phyloP scores from a whole-genome alignment of 2,113 vertebrate species.

The Seriola quinqueradiata region DNA sequence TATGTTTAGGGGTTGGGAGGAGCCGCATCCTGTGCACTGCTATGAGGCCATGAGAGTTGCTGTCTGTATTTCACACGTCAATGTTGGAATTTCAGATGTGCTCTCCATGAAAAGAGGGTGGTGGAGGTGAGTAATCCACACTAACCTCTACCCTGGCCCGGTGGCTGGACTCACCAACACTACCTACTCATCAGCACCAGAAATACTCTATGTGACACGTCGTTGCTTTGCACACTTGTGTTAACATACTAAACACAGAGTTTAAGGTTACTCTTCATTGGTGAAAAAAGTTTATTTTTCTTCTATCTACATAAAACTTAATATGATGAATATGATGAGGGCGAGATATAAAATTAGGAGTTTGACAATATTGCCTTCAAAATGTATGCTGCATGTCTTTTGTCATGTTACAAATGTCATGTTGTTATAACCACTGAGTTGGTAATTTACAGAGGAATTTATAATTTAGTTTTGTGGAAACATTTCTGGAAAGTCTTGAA shows the following conservation, averaged over 20 bases:
- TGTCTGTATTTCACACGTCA: constrained; percentile 75
- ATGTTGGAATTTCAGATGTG: constrained; percentile 74
- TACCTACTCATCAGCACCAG: constrained; percentile 1
- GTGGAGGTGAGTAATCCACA: constrained; percentile 42
- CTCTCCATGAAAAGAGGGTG: constrained; percentile 56
- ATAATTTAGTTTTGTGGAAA: no score
- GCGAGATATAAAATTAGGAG: not conserved
- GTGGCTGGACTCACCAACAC: not conserved
- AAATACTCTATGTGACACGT: not conserved
- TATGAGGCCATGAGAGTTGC: constrained; percentile 68
- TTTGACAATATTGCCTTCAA: not conserved
- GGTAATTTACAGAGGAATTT: no score
- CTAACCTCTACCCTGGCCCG: constrained; percentile 30
- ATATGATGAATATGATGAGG: no score
- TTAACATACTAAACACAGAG: not conserved
- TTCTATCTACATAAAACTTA: no score
- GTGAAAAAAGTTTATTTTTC: no score
- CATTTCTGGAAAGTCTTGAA: no score
- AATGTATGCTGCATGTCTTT: not conserved
- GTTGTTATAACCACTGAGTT: not conserved
- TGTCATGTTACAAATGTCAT: not conserved
- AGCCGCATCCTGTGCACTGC: constrained; percentile 34
- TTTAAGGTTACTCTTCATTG: not conserved
- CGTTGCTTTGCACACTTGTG: not conserved
- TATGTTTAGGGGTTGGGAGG: constrained; percentile 32